Percentiles rank a stretch among this genome's conserved stretches.
Evolutionary conservation across 2,888 invertebrate genomes (phyloP).

Genomic region (Luffia ferchaultella): DNA sequence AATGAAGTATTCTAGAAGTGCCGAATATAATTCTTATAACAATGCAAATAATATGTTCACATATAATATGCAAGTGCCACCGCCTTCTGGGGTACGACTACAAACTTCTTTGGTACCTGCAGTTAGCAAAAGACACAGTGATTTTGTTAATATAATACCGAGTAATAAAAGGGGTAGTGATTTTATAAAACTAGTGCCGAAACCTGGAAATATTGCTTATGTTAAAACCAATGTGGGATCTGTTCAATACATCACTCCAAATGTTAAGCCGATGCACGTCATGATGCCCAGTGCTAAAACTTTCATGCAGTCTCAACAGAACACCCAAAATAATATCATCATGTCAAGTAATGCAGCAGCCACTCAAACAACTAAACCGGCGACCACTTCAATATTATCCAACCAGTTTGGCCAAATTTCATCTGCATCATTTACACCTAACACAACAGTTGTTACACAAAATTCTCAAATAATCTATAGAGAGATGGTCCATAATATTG

Average conservation of each 20-base stretch:
- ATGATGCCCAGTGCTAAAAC: slow-evolving; percentile 40
- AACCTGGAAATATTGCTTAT: slow-evolving; percentile 39
- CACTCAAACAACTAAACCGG: slow-evolving; percentile 30
- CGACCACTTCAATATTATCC: slow-evolving; percentile 25
- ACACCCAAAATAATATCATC: slow-evolving; percentile 38
- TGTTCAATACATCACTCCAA: slow-evolving; percentile 39
- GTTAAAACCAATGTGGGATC: slow-evolving; percentile 44
- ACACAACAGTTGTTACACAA: slow-evolving; percentile 52
- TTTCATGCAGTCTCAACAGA: slow-evolving; percentile 52
- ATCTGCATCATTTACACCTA: slow-evolving; percentile 34
- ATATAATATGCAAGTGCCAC: slow-evolving; percentile 30
- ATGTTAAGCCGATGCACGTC: slow-evolving; percentile 42
- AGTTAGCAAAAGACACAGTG: slow-evolving; percentile 29
- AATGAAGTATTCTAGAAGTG: slow-evolving; percentile 50
- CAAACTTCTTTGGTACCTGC: slow-evolving; percentile 26
- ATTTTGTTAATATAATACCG: slow-evolving; percentile 39
- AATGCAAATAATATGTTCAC: slow-evolving; percentile 31
- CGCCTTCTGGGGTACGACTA: slow-evolving; percentile 26
- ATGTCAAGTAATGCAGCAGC: slow-evolving; percentile 33
- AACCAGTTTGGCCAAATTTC: slow-evolving; percentile 38
- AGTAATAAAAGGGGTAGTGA: not conserved
- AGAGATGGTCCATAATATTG: slow-evolving; percentile 54
- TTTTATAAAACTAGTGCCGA: slow-evolving; percentile 15
- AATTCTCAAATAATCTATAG: slow-evolving; percentile 57
- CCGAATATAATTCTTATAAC: slow-evolving; percentile 42